Evolutionary conservation across 2,888 invertebrate genomes (phyloP), one percentile per base, ranked within the genome.

Genomic region (Carterocephalus palaemon): DNA sequence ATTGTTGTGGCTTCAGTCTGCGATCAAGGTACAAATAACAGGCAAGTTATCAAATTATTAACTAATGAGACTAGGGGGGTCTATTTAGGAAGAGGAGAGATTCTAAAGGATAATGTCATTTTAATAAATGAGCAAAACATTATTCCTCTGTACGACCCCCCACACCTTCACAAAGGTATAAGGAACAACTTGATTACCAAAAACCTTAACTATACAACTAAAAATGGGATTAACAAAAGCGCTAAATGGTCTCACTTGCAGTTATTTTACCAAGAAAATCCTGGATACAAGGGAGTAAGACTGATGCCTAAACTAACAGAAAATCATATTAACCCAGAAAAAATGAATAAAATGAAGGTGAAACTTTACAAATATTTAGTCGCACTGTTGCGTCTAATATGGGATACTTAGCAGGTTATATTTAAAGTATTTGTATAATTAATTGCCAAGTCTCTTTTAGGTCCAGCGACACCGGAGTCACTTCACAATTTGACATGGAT

Each of bases 281-380:
- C 23, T 7, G 36, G 36, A 0, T 41, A 28, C 10, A 24, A 48
- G 9, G 52, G 41, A 7, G 22, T 46, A 8, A 16, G 48, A 5
- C 9, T 52, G 6, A 22, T 49, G 4, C 47, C 41, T 3, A 47
- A 52, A 37, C 8, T 52, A 2, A 52, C 49, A 1, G 33, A 46
- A 5, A 29, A 40, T 5, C 47, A 52, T 10, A n/a, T 49, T 0
- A 16, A 33, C 5, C 47, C 41, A 0, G 34, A 34, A n/a, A 52
- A 47, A 31, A 34, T 20, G n/a, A 28, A 10, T 5, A 47, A 50
- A 37, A 50, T 50, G 47, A 41, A 47, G n/a, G 47, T 50, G 0
- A 48, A 51, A 36, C 48, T 1, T 22, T 39, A 0, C 51, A 48
- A 34, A 3, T 52, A n/a, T 41, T 52, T 8, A 51, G 51, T 10